A percentile compares a stretch with the other conserved stretches of the same genome.
Evolutionary conservation across 2,113 vertebrate species (phyloP).

Genomic region (Notothenia coriiceps): DNA sequence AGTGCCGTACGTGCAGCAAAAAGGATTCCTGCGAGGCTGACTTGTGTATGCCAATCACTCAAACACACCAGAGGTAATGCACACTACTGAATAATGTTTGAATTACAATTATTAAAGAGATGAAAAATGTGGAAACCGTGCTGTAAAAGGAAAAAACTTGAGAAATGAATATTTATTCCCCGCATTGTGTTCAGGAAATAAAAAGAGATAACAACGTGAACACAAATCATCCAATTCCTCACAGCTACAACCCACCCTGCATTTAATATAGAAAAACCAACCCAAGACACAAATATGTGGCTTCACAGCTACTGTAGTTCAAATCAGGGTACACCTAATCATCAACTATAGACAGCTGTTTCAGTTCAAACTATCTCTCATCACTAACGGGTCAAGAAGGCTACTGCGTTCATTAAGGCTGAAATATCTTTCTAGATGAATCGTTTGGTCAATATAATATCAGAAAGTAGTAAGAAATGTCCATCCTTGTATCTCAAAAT

Average conservation of each 20-base stretch:
- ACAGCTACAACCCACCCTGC: not conserved
- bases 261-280: not conserved
- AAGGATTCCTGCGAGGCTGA: slow-evolving; percentile 6
- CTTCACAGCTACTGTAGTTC: too few species aligned
- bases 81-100: not conserved
- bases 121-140: not conserved
- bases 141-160: not conserved
- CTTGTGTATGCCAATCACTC: not conserved
- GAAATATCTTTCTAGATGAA: too few species aligned
- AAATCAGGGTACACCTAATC: not conserved
- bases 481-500: too few species aligned
- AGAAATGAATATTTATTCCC: not conserved
- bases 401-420: not conserved
- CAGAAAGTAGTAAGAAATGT: too few species aligned
- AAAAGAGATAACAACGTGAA: not conserved
- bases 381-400: not conserved
- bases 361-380: not conserved
- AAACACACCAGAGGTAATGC: not conserved
- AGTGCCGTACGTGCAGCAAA: slow-evolving; percentile 3
- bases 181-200: not conserved
- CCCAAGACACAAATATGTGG: too few species aligned
- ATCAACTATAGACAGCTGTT: not conserved
- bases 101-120: not conserved
- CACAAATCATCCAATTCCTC: not conserved
- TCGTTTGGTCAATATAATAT: too few species aligned